Evolutionary conservation across 2,888 invertebrate genomes (phyloP).

Genomic region (Willowsia nigromaculata): DNA sequence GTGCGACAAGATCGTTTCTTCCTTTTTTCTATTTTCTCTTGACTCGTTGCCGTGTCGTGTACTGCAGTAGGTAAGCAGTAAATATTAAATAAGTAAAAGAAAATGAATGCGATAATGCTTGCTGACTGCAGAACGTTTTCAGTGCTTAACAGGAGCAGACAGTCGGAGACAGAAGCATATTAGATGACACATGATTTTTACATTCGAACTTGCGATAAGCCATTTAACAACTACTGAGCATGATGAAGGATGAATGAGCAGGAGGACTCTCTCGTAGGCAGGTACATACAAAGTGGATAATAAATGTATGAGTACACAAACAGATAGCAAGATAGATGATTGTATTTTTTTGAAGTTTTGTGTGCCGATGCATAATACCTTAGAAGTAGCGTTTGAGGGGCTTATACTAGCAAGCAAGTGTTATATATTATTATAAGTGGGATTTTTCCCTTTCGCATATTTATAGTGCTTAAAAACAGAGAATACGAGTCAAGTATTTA

Average conservation of each 20-base stretch:
- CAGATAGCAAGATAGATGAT: conserved; percentile 1
- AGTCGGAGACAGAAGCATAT: conserved; percentile 36
- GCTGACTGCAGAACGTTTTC: conserved; percentile 23
- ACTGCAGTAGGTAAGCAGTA: neutral
- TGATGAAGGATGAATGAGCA: conserved; percentile 18
- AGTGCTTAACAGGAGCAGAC: conserved; percentile 53
- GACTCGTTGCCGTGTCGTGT: neutral
- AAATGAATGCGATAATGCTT: neutral
- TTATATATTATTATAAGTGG: too few species aligned
- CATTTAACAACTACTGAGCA: conserved; percentile 19
- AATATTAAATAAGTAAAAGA: neutral
- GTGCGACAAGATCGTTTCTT: conserved; percentile 27
- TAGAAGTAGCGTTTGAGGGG: neutral
- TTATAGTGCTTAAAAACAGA: conserved; percentile 11
- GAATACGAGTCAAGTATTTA: neutral
- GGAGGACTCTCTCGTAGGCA: conserved; percentile 4
- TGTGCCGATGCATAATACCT: conserved; percentile 46
- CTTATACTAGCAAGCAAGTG: neutral
- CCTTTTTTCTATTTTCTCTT: neutral
- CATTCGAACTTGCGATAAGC: conserved; percentile 50
- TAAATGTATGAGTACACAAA: conserved; percentile 39
- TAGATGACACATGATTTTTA: conserved; percentile 63
- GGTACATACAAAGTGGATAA: conserved; percentile 41
- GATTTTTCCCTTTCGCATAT: conserved; percentile 33
- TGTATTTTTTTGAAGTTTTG: neutral